Evolutionary conservation across 2,888 invertebrate genomes (phyloP), one percentile per base, ranked within the genome.

Genomic region (Pinctada fucata): DNA sequence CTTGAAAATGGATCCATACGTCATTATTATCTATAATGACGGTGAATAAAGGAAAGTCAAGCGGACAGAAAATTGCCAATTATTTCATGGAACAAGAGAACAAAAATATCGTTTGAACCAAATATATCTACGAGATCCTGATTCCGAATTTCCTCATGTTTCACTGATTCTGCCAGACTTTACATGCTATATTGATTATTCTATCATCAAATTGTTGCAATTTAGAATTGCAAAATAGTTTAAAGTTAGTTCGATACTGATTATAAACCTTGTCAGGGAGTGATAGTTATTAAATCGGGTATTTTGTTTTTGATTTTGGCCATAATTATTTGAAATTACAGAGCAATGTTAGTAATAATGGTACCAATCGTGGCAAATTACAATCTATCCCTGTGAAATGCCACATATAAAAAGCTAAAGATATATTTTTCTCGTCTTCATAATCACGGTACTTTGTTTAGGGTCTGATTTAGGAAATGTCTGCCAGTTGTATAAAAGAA

Each of bases 271-370:
- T 58, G 13, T 58, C 8, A 58, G 13, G 58, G 6, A 13, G 58
- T 74, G 49, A 50, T 74, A 50, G 63, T 66, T 74, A 74, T 74
- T 66, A 74, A 74, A 74, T 66, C 58, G 74, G 74, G 74, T 74
- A 74, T 66, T 74, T 74, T 63, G 70, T 66, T 76, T 76, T 77
- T 72, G 72, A 72, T 76, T 76, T 72, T 77, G 65, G 13, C 64
- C 66, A 72, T 77, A 77, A 77, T 77, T 77, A 77, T 77, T 72
- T 72, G 72, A 77, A 77, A 77, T 77, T 77, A 77, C 67, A 77
- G 76, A 51, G 65, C 66, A 50, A 52, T 51, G 72, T 63, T 77
- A 77, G 67, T 77, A 71, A 77, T 77, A 77, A 69, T 51, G 66
- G 67, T 65, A 52, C 50, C 76, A 71, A 76, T 70, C 76, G 64